phyloP scores from a whole-genome alignment of 2,888 invertebrate genomes.

The Steinernema hermaphroditum region DNA sequence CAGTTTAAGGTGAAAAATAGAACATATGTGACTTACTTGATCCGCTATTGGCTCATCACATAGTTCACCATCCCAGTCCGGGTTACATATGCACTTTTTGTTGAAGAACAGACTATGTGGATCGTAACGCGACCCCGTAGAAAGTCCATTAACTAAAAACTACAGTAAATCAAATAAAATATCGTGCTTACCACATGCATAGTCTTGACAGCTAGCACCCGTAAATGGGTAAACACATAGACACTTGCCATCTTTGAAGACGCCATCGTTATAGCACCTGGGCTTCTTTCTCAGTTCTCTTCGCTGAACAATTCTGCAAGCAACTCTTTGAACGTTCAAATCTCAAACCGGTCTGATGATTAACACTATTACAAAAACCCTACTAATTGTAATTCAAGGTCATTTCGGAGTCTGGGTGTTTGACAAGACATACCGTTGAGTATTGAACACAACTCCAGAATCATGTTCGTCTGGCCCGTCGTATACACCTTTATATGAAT shows the following conservation, averaged over 20 bases:
- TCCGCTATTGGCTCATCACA: conserved; percentile 57
- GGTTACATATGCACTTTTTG: conserved; percentile 52
- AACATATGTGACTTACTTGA: conserved; percentile 47
- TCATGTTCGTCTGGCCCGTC: not conserved
- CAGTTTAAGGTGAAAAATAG: too few relatives aligned
- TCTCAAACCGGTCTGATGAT: not conserved
- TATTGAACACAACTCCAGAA: not conserved
- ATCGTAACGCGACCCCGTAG: conserved; percentile 56
- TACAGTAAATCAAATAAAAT: not conserved
- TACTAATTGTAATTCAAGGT: not conserved
- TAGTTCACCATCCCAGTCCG: conserved; percentile 57
- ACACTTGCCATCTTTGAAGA: conserved; percentile 47
- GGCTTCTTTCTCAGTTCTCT: conserved; percentile 12
- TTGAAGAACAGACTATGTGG: conserved; percentile 54
- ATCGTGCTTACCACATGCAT: conserved; percentile 52
- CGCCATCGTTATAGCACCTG: conserved; percentile 40
- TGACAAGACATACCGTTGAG: not conserved
- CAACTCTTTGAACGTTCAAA: conserved; percentile 24
- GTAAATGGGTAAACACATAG: conserved; percentile 57
- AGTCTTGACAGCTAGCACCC: conserved; percentile 53
- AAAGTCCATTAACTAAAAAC: conserved; percentile 54
- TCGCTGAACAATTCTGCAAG: conserved; percentile 6
- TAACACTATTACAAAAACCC: not conserved
- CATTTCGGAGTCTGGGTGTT: not conserved
- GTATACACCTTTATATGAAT: not conserved